These are phyloP conservation scores for Fragum whitleyi DNA, from an alignment of 2,888 invertebrate species.

Conservation along the genomic window DNA sequence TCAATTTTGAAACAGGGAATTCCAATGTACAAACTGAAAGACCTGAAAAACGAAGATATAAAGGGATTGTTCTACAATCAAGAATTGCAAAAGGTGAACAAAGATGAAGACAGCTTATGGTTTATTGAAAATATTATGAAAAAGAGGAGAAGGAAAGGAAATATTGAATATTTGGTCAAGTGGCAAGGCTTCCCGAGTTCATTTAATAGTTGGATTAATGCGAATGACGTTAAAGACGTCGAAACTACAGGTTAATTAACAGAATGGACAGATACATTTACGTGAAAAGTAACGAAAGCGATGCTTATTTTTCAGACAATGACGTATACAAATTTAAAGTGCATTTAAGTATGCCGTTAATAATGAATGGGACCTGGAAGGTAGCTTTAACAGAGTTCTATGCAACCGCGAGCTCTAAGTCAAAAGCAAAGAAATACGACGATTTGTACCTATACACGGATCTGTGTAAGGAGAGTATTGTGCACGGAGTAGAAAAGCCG, in stretches of 20 bases:
- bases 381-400: constrained; percentile 29
- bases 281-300: constrained; percentile 31
- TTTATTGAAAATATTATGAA: constrained; percentile 50
- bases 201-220: too few relatives aligned
- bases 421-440: not conserved
- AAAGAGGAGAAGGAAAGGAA: constrained; percentile 35
- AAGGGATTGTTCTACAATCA: constrained; percentile 41
- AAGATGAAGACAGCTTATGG: constrained; percentile 56
- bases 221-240: constrained; percentile 36
- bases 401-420: not conserved
- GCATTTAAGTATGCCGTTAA: constrained; percentile 14
- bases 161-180: constrained; percentile 37
- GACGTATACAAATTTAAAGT: too few relatives aligned
- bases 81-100: constrained; percentile 50
- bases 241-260: too few relatives aligned
- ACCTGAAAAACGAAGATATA: too few relatives aligned
- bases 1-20: constrained; percentile 35
- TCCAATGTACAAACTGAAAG: constrained; percentile 32
- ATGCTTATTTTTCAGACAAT: constrained; percentile 32
- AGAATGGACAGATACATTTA: constrained; percentile 30
- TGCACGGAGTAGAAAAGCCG: constrained; percentile 26
- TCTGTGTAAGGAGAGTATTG: constrained; percentile 34
- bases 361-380: constrained; percentile 22
- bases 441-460: constrained; percentile 28
- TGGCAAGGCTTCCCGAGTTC: constrained; percentile 39